Percentiles rank a stretch among this genome's conserved stretches.
Evolutionary conservation across 2,113 vertebrate genomes (phyloP).

Genomic region (Periophthalmus modestus): DNA sequence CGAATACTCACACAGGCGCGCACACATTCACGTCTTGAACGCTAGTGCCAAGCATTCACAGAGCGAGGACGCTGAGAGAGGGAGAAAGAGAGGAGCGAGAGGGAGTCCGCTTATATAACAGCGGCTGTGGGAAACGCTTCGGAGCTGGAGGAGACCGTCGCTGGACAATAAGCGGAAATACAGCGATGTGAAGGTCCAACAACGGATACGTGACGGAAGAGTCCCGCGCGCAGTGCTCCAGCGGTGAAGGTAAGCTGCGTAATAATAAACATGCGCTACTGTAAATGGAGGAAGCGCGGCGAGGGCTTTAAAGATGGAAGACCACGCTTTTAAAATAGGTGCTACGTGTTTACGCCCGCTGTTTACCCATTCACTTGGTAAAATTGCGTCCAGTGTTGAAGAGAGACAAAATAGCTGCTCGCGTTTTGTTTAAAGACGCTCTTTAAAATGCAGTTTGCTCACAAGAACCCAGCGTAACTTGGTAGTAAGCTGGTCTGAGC

Average conservation of each 20-base stretch:
- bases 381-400: background rate
- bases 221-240: slow-evolving; percentile 11
- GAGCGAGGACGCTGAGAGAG: slow-evolving; percentile 25
- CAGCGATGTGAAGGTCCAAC: slow-evolving; percentile 14
- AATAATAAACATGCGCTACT: slow-evolving; percentile 22
- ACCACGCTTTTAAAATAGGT: slow-evolving; percentile 46
- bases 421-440: background rate
- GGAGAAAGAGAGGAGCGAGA: slow-evolving; percentile 27
- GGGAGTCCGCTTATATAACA: slow-evolving; percentile 67
- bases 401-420: background rate
- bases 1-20: slow-evolving; percentile 28
- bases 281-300: slow-evolving; percentile 52
- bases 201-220: slow-evolving; percentile 15
- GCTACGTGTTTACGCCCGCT: slow-evolving; percentile 40
- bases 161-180: slow-evolving; percentile 38
- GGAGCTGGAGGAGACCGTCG: slow-evolving; percentile 38
- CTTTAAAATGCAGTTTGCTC: slow-evolving; percentile 4
- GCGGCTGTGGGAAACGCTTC: slow-evolving; percentile 47
- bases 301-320: slow-evolving; percentile 60
- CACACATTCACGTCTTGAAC: slow-evolving; percentile 41
- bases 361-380: background rate
- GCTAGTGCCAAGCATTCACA: slow-evolving; percentile 49
- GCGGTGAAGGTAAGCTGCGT: slow-evolving; percentile 55
- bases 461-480: slow-evolving; percentile 51
- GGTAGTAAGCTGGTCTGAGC: slow-evolving; percentile 32